phyloP scores from a whole-genome alignment of 2,113 vertebrate species.

The Callaeas wilsoni region DNA sequence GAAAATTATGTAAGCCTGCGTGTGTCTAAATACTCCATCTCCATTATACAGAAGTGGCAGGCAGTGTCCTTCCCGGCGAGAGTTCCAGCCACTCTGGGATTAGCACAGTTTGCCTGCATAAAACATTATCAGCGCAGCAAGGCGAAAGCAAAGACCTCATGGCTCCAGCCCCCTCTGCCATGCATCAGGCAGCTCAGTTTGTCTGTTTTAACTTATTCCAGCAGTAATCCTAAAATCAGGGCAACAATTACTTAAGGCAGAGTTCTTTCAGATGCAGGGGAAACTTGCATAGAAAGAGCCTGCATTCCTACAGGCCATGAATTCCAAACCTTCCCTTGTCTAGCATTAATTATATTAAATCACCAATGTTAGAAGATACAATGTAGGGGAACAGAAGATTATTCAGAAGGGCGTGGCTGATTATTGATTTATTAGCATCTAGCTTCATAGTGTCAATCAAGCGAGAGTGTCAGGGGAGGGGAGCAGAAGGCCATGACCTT shows the following conservation, averaged over 20 bases:
- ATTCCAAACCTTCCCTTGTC: not conserved
- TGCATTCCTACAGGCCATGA: constrained; percentile 25
- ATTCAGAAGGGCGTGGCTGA: constrained; percentile 1
- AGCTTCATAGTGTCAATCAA: not conserved
- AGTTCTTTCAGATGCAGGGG: constrained; percentile 1
- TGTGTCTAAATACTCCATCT: constrained; percentile 17
- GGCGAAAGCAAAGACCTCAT: not conserved
- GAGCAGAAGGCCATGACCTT: not conserved
- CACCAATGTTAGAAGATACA: constrained; percentile 10
- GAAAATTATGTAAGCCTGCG: constrained; percentile 28
- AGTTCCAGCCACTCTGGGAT: not conserved
- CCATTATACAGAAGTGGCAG: not conserved
- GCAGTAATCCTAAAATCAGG: constrained; percentile 30
- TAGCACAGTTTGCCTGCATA: not conserved
- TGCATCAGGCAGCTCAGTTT: not conserved
- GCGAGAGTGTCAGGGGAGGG: not conserved
- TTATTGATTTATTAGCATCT: not conserved
- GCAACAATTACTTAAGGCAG: constrained; percentile 33
- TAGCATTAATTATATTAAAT: constrained; percentile 38
- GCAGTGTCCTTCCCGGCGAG: not conserved
- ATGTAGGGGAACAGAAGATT: not conserved
- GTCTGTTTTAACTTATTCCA: constrained; percentile 13
- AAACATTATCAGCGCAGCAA: not conserved
- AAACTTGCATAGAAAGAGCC: not conserved
- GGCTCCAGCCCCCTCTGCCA: not conserved